A percentile compares a stretch with the other conserved stretches of the same genome.
Conservation (phyloP, 1,140 invertebrate genomes). For the Drosophila repletoides region DNA sequence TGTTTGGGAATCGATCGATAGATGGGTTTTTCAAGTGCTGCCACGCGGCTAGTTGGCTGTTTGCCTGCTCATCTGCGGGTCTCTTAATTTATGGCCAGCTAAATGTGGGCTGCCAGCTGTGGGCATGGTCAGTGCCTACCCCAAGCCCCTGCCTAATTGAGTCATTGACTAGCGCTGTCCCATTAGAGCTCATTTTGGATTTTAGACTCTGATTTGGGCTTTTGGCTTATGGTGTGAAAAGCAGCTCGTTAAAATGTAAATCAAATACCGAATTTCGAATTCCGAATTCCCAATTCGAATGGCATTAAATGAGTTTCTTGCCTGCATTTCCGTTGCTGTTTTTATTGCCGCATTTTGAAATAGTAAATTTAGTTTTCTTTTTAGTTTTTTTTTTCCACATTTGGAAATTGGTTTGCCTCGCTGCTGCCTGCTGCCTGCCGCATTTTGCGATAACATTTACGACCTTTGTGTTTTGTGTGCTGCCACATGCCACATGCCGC, state of each 20-base stretch:
- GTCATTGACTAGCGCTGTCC: slow-evolving; percentile 65
- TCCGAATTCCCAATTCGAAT: no score
- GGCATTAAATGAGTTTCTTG: slow-evolving; percentile 19
- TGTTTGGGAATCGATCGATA: slow-evolving; percentile 43
- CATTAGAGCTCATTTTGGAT: slow-evolving; percentile 47
- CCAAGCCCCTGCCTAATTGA: slow-evolving; percentile 59
- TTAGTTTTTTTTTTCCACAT: slow-evolving; percentile 50
- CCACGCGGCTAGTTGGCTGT: slow-evolving; percentile 48
- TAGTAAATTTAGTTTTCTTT: slow-evolving; percentile 46
- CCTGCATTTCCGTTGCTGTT: slow-evolving; percentile 45
- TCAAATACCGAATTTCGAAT: slow-evolving; percentile 18
- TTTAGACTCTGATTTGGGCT: slow-evolving; percentile 8
- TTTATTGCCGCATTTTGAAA: slow-evolving; percentile 54
- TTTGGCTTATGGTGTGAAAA: slow-evolving; percentile 44
- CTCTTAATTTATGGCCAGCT: slow-evolving; percentile 65
- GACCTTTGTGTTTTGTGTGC: slow-evolving; percentile 59
- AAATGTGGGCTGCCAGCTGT: neutral
- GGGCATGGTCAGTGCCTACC: neutral
- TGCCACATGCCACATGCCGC: slow-evolving; percentile 35
- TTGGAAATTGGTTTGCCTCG: slow-evolving; percentile 63
- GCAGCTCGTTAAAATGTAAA: slow-evolving; percentile 68
- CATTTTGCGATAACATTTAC: slow-evolving; percentile 74
- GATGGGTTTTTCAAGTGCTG: slow-evolving; percentile 68
- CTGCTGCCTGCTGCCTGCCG: no score
- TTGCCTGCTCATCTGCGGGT: slow-evolving; percentile 48